A percentile compares a stretch with the other conserved stretches of the same genome.
phyloP scores from a whole-genome alignment of 2,888 invertebrate species.

The Odontomyia ornata region DNA sequence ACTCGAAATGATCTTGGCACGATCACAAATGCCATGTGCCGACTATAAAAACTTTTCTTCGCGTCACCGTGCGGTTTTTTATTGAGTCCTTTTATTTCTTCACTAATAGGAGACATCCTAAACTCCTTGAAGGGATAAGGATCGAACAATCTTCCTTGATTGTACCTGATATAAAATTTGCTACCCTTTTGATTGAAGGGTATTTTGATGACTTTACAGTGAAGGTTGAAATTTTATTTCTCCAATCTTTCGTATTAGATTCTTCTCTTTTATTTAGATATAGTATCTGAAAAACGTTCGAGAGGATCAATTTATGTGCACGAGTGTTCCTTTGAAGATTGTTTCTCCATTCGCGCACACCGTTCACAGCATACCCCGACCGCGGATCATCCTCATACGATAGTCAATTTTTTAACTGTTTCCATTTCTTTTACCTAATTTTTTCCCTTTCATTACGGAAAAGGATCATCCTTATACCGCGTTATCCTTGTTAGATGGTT shows the following conservation, averaged over 20 bases:
- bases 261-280: too few relatives aligned
- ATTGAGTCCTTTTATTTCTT: constrained; percentile 2
- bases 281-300: too few relatives aligned
- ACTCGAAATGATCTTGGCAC: constrained; percentile 32
- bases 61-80: not conserved
- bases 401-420: constrained; percentile 33
- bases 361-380: not conserved
- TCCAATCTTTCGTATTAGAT: too few relatives aligned
- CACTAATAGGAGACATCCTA: constrained; percentile 14
- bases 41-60: constrained; percentile 27
- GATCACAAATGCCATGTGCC: constrained; percentile 42
- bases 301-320: too few relatives aligned
- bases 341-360: too few relatives aligned
- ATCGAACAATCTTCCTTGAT: not conserved
- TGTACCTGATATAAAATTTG: constrained; percentile 23
- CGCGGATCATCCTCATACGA: constrained; percentile 27
- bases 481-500: not conserved
- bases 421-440: not conserved
- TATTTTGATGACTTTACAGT: not conserved
- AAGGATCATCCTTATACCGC: not conserved
- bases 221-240: not conserved
- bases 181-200: constrained; percentile 36
- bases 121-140: not conserved
- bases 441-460: not conserved
- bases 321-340: too few relatives aligned